These are phyloP conservation scores for Macrophya alboannulata DNA, from an alignment of 2,888 invertebrate genomes.

Conservation along the genomic window DNA sequence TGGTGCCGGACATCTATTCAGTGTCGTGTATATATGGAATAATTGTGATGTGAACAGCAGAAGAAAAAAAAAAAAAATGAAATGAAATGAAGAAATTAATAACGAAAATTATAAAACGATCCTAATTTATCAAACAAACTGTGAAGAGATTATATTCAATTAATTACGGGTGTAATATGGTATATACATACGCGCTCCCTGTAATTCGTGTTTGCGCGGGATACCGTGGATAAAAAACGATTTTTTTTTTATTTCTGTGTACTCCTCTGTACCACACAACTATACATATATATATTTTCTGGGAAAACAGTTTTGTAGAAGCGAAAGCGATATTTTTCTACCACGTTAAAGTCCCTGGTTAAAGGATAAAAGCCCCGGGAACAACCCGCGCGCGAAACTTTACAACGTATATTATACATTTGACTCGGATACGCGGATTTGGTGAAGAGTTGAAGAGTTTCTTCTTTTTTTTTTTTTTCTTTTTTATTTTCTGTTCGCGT, in stretches of 20 bases:
- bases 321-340: background rate
- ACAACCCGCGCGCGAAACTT: slow-evolving; percentile 29
- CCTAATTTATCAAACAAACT: too few species aligned
- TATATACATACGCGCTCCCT: too few species aligned
- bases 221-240: background rate
- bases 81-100: too few species aligned
- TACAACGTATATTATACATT: slow-evolving; percentile 1
- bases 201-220: slow-evolving; percentile 5
- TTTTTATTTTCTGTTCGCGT: background rate
- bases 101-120: too few species aligned
- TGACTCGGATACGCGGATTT: slow-evolving; percentile 12
- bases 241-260: background rate
- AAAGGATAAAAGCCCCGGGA: slow-evolving; percentile 20
- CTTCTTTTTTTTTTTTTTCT: background rate
- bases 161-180: too few species aligned
- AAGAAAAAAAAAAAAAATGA: too few species aligned
- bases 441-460: slow-evolving; percentile 20
- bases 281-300: background rate
- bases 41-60: too few species aligned
- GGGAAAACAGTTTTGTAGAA: background rate
- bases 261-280: background rate
- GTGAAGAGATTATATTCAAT: too few species aligned
- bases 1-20: too few species aligned
- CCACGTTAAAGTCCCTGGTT: background rate
- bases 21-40: too few species aligned